Percentiles rank a stretch among this genome's conserved stretches.
Conservation (phyloP, 2,888 invertebrate species). For the Theretra japonica region DNA sequence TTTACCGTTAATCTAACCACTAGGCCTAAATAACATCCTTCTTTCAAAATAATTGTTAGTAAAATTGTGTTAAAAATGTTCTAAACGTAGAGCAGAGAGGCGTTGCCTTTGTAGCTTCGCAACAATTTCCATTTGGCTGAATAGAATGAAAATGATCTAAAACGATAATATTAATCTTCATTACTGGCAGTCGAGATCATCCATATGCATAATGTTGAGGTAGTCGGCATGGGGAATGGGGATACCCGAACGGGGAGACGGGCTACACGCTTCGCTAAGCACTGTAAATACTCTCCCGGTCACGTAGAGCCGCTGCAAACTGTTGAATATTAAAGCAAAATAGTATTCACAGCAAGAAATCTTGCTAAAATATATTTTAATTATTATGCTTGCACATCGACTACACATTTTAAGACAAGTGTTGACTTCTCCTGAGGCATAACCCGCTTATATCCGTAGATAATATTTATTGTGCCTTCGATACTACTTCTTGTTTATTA, state of each 20-base stretch:
- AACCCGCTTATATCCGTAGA: background rate
- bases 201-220: conserved; percentile 60
- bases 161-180: conserved; percentile 36
- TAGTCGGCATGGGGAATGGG: conserved; percentile 37
- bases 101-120: background rate
- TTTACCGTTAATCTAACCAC: no score
- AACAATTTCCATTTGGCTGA: background rate
- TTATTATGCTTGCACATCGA: conserved; percentile 22
- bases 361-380: conserved; percentile 55
- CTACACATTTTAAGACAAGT: conserved; percentile 4
- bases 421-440: background rate
- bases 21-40: no score
- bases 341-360: conserved; percentile 60
- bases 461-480: background rate
- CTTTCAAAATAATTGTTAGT: no score
- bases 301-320: conserved; percentile 76
- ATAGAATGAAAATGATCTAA: background rate
- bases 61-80: no score
- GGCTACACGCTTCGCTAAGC: conserved; percentile 68
- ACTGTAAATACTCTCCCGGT: conserved; percentile 78
- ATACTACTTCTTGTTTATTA: no score
- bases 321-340: conserved; percentile 81
- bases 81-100: background rate
- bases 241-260: conserved; percentile 36
- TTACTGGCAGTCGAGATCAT: conserved; percentile 44